A percentile compares a stretch with the other conserved stretches of the same genome.
These are phyloP conservation scores for Drosophila demipolita DNA, from an alignment of 2,888 invertebrate species.

Conservation along the genomic window DNA sequence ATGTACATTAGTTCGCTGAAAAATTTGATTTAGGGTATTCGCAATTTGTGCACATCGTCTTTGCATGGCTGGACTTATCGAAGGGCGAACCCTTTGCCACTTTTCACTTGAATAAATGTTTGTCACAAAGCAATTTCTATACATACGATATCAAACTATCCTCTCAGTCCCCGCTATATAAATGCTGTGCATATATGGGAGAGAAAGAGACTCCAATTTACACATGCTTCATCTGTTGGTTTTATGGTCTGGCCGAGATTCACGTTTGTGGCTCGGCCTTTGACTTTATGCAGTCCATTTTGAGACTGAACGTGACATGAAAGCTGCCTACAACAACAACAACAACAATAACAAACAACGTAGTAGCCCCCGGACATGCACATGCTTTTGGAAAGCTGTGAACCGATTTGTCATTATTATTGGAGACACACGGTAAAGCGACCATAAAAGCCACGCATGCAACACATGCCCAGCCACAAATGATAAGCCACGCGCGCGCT, in stretches of 20 bases:
- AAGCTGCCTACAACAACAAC: constrained; percentile 35
- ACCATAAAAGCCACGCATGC: constrained; percentile 49
- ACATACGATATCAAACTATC: constrained; percentile 27
- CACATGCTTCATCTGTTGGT: constrained; percentile 29
- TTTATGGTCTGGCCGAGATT: constrained; percentile 74
- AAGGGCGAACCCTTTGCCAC: constrained; percentile 14
- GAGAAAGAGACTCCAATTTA: constrained; percentile 27
- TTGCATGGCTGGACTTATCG: background rate
- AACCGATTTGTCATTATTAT: constrained; percentile 79
- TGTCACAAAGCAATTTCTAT: constrained; percentile 34
- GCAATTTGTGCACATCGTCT: background rate
- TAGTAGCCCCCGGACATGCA: constrained; percentile 20
- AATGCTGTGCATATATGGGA: constrained; percentile 6
- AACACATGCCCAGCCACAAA: constrained; percentile 24
- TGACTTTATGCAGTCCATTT: constrained; percentile 73
- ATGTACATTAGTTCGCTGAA: background rate
- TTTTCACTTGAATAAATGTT: constrained; percentile 49
- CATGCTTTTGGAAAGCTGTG: constrained; percentile 38
- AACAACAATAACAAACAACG: background rate
- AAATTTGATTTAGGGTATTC: constrained; percentile 3
- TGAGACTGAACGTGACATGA: constrained; percentile 69
- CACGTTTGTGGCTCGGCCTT: constrained; percentile 69
- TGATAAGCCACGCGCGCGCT: constrained; percentile 29
- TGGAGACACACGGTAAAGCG: constrained; percentile 61
- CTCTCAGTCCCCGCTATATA: constrained; percentile 7